Evolutionary conservation across 2,797 vertebrate species (phyloP).

Genomic region (Hyperoplus lanceolatus): DNA sequence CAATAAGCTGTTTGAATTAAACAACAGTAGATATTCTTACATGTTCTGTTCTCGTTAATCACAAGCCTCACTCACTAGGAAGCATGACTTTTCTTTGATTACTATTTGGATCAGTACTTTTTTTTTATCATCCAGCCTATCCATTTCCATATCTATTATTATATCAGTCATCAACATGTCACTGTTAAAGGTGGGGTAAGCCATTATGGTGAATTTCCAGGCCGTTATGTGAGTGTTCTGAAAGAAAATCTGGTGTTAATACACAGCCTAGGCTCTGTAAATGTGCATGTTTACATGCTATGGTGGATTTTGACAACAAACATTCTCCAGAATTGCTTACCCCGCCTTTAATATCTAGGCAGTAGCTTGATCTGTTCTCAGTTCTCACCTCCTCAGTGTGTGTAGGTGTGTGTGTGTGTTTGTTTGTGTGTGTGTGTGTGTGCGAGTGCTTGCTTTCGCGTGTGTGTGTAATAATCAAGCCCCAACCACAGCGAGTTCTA

Average conservation of each 20-base stretch:
- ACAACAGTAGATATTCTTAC: background rate
- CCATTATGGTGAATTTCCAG: too few relatives aligned
- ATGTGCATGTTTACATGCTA: too few relatives aligned
- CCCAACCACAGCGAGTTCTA: too few relatives aligned
- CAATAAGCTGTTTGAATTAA: background rate
- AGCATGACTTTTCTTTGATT: background rate
- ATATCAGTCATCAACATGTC: too few relatives aligned
- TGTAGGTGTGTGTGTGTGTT: constrained; percentile 11
- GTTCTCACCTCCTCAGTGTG: constrained; percentile 19
- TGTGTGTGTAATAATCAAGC: too few relatives aligned
- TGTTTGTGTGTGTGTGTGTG: constrained; percentile 45
- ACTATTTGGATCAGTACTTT: constrained; percentile 9
- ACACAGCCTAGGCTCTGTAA: too few relatives aligned
- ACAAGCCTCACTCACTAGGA: background rate
- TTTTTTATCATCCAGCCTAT: background rate
- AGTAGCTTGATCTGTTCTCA: constrained; percentile 12
- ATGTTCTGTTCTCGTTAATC: background rate
- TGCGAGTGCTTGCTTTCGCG: too few relatives aligned
- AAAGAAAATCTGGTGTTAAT: too few relatives aligned
- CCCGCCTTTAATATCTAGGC: constrained; percentile 6
- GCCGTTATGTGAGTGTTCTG: too few relatives aligned
- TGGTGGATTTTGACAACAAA: too few relatives aligned
- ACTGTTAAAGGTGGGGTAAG: too few relatives aligned
- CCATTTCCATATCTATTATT: background rate
- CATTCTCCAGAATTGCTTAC: too few relatives aligned